Evolutionary conservation across 2,888 invertebrate species (phyloP).

Genomic region (Nymphalis c-album): DNA sequence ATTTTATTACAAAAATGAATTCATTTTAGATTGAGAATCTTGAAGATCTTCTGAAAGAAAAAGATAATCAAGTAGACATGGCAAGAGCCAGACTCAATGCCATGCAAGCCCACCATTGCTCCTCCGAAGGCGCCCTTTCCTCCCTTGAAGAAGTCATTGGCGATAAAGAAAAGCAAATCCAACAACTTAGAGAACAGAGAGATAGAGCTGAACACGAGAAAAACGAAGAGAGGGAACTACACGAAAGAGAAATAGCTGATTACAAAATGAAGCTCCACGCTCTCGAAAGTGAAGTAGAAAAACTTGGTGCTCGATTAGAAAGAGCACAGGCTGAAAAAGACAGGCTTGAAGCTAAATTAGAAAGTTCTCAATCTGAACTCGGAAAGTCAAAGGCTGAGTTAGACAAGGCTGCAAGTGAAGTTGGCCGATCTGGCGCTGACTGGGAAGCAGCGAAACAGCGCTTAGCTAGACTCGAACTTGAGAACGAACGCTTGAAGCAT

Average conservation of each 20-base stretch:
- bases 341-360: conserved; percentile 93
- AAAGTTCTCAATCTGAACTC: conserved; percentile 95
- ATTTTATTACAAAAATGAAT: conserved; percentile 13
- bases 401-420: conserved; percentile 94
- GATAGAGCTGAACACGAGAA: conserved; percentile 97
- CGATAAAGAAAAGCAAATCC: conserved; percentile 98
- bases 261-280: conserved; percentile 96
- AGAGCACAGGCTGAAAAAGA: conserved; percentile 95
- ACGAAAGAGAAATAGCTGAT: conserved; percentile 96
- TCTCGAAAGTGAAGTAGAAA: conserved; percentile 94
- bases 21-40: conserved; percentile 94
- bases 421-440: conserved; percentile 93
- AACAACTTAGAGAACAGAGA: conserved; percentile 95
- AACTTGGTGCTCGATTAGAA: conserved; percentile 92
- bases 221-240: conserved; percentile 96
- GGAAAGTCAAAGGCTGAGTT: conserved; percentile 97
- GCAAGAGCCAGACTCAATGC: conserved; percentile 93
- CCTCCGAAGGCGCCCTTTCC: conserved; percentile 95
- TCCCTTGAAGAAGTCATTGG: conserved; percentile 97
- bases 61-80: conserved; percentile 98
- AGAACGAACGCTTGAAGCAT: conserved; percentile 93
- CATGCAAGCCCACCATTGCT: conserved; percentile 96
- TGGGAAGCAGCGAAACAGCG: conserved; percentile 93
- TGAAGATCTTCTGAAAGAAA: conserved; percentile 97
- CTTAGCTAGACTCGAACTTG: conserved; percentile 91